Percentiles rank a stretch among this genome's conserved stretches.
phyloP scores from a whole-genome alignment of 2,113 vertebrate genomes.

The Brachypteracias leptosomus region DNA sequence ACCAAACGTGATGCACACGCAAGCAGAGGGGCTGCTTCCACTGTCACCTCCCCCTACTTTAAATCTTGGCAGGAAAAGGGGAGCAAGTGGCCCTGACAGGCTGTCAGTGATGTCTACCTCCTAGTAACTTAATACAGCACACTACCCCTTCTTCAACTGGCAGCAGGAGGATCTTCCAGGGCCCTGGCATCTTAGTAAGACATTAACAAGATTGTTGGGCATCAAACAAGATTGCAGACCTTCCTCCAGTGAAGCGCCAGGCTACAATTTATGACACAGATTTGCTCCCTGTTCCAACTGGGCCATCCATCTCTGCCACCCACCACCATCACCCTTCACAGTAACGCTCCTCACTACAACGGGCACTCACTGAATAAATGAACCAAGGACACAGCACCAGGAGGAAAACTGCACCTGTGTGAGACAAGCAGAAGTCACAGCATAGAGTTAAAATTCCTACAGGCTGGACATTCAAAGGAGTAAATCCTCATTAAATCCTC shows the following conservation, averaged over 20 bases:
- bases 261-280: background rate
- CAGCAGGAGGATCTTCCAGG: background rate
- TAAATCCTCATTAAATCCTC: background rate
- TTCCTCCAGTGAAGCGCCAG: background rate
- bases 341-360: fast-evolving
- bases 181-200: conserved; percentile 27
- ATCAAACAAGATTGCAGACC: background rate
- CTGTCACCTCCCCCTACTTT: background rate
- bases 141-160: background rate
- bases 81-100: background rate
- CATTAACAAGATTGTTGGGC: conserved; percentile 46
- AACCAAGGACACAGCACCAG: background rate
- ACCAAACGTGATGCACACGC: fast-evolving
- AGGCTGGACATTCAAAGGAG: background rate
- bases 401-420: background rate
- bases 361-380: background rate
- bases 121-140: conserved; percentile 25
- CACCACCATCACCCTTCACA: background rate
- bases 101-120: background rate
- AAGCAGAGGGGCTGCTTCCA: background rate
- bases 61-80: background rate
- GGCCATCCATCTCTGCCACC: background rate
- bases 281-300: background rate
- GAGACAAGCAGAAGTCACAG: background rate
- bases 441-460: background rate